Base-by-base conservation (phyloP, 1,140 invertebrate genomes). In the Cotesia typhae region DNA sequence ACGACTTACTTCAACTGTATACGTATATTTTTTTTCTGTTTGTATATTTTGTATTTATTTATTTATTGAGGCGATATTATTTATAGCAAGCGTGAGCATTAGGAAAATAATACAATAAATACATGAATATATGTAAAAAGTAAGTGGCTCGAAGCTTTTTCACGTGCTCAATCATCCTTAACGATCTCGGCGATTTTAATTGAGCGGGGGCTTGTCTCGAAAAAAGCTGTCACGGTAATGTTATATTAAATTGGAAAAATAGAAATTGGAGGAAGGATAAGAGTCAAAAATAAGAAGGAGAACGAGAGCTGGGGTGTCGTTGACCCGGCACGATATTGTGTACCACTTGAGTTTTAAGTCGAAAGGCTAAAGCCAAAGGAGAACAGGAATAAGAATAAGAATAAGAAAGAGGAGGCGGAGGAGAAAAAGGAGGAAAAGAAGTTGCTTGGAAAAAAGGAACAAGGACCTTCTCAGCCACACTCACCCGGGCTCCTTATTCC, bases 391-490 rank as follows among this genome's bases (percentile, higher is more conserved):
- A 47, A 47, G 41, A 47, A 47, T 47, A 47, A 47, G 41, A 47
- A 47, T 6, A 10, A 9, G 41, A 10, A 47, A 10, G 41, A 9
- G 41, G 5, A 47, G 41, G 41, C 6, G 41, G 10, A 9, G 41
- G 10, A 10, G 41, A 10, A 6, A 10, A 47, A 47, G 10, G 41
- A 47, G 79, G 78, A 83, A 28, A 28, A 28, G 79, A 80, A 79
- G 75, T 73, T 76, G 71, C 41, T 55, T 75, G 59, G 76, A 76
- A 67, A 36, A 69, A 79, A 82, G 80, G 76, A 84, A 82, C 75
- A 79, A 84, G 82, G 83, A 86, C 83, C 82, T 79, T 74, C 81
- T 84, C 78, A 82, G 81, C 81, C 83, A 82, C 80, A 83, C 82
- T 86, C 80, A 83, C 77, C 77, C 78, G 57, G 76, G 76, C 68